phyloP scores from a whole-genome alignment of 30 jellyfish, hydroid and myxozoan species.

The Aurelia sp. region DNA sequence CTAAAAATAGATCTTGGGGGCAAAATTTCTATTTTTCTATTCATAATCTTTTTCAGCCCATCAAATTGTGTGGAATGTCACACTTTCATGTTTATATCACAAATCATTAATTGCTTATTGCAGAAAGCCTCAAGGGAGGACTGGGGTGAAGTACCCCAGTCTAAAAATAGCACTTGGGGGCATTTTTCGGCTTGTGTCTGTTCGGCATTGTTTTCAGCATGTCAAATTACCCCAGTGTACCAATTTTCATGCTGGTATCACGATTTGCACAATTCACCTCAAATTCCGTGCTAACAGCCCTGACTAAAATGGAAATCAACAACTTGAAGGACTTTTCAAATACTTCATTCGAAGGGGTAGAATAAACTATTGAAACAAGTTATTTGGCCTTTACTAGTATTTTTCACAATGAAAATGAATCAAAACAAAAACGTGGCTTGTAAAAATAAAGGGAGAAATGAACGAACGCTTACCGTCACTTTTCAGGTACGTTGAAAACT shows the following conservation, averaged over 20 bases:
- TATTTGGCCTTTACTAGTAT: too few relatives aligned
- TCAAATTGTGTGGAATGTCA: not conserved
- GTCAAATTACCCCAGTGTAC: not conserved
- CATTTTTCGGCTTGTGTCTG: too few relatives aligned
- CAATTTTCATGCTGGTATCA: constrained; percentile 23
- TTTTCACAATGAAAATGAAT: too few relatives aligned
- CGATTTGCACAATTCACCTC: not conserved
- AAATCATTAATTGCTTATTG: too few relatives aligned
- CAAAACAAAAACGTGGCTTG: too few relatives aligned
- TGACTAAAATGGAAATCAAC: not conserved
- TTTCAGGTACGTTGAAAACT: too few relatives aligned
- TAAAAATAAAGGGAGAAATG: too few relatives aligned
- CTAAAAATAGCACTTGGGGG: too few relatives aligned
- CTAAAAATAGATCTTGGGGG: constrained; percentile 19
- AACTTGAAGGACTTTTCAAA: too few relatives aligned
- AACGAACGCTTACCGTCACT: too few relatives aligned
- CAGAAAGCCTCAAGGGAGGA: not conserved
- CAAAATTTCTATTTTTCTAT: not conserved
- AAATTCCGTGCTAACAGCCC: constrained; percentile 15
- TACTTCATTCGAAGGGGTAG: too few relatives aligned
- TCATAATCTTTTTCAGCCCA: not conserved
- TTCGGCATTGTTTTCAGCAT: not conserved
- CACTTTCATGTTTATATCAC: not conserved
- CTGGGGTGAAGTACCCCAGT: constrained; percentile 1
- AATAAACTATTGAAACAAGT: too few relatives aligned